Conservation (phyloP, 2,113 vertebrate genomes). For the Gopherus flavomarginatus region DNA sequence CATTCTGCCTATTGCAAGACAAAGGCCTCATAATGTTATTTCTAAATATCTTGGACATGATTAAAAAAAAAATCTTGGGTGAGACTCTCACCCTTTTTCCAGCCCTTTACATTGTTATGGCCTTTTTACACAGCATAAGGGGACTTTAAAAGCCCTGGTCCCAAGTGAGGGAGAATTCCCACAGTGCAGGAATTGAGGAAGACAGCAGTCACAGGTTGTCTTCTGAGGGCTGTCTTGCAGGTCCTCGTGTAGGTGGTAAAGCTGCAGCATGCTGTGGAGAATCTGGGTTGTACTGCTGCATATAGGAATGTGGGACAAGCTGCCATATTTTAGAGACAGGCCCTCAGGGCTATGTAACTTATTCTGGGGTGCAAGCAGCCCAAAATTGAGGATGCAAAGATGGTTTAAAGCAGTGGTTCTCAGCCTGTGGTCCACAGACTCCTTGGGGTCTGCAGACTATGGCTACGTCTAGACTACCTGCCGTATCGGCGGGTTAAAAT, state of each 20-base stretch:
- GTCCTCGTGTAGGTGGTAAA: no score
- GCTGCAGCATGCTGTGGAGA: neutral
- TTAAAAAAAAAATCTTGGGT: neutral
- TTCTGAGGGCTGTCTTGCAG: no score
- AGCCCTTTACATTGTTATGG: neutral
- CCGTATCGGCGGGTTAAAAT: no score
- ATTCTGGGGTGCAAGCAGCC: neutral
- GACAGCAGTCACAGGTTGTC: no score
- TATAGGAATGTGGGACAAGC: neutral
- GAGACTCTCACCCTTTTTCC: neutral
- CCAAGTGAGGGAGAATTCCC: neutral
- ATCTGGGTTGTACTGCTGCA: neutral
- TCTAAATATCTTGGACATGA: neutral
- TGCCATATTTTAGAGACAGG: neutral
- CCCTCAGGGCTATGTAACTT: neutral
- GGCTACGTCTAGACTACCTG: no score
- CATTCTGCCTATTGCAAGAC: neutral
- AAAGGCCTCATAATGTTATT: neutral
- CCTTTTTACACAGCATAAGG: neutral
- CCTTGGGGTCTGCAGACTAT: neutral
- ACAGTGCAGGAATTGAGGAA: no score
- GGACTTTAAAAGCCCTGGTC: neutral
- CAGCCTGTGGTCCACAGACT: no score
- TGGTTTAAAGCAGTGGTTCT: no score
- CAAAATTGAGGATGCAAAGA: neutral